Percentiles rank a stretch among this genome's conserved stretches.
Conservation (phyloP, 2,888 invertebrate species). For the Dusona sp. region DNA sequence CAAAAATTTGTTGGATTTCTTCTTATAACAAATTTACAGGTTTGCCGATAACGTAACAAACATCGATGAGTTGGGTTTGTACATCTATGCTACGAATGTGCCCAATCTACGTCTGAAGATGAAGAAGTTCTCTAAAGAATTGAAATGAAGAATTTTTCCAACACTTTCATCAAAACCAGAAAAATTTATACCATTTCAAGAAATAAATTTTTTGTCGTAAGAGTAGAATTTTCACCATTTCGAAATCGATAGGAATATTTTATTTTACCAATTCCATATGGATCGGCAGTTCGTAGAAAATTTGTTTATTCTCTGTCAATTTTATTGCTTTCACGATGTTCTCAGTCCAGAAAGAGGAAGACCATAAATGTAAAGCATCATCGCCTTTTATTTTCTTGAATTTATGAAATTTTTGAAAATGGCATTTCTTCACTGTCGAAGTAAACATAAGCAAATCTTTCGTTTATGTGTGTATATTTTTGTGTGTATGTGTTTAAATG, state of each 20-base stretch:
- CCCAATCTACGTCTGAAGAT: neutral
- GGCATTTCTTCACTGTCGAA: neutral
- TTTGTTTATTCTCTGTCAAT: neutral
- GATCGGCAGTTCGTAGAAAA: neutral
- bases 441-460: neutral
- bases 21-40: neutral
- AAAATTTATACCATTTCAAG: neutral
- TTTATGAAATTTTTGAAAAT: neutral
- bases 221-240: neutral
- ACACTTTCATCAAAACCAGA: neutral
- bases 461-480: constrained; percentile 8
- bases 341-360: neutral
- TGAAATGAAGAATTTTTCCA: neutral
- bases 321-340: neutral
- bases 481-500: neutral
- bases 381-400: neutral
- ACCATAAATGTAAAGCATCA: neutral
- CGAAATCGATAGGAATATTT: neutral
- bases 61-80: neutral
- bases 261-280: neutral
- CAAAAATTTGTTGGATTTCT: neutral
- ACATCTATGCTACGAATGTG: neutral
- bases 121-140: neutral
- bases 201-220: no score
- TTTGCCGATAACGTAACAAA: neutral